A percentile compares a stretch with the other conserved stretches of the same genome.
Conservation (phyloP, 2,113 vertebrate species). For the Rattus rattus region DNA sequence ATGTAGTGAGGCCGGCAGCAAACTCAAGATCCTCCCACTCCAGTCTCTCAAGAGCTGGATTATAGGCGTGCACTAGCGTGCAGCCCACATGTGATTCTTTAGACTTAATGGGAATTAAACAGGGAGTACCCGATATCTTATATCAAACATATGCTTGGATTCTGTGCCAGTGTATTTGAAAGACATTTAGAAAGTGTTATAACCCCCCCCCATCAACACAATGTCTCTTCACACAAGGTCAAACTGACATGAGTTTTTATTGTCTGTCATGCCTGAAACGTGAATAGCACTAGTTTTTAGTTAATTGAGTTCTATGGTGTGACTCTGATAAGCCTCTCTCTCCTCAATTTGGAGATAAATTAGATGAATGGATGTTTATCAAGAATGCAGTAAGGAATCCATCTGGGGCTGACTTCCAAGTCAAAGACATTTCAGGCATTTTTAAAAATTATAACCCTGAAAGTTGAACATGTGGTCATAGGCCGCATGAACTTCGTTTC, state of each 20-base stretch:
- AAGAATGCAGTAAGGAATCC: slow-evolving; percentile 61
- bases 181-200: not conserved
- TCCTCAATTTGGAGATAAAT: slow-evolving; percentile 19
- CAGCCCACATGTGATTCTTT: not conserved
- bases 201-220: not conserved
- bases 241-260: not conserved
- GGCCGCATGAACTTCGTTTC: not conserved
- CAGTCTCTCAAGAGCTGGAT: not conserved
- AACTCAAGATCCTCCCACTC: not conserved
- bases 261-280: not conserved
- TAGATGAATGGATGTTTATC: slow-evolving; percentile 42
- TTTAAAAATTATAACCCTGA: not conserved
- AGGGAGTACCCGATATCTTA: not conserved
- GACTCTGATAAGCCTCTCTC: slow-evolving; percentile 41
- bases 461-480: not conserved
- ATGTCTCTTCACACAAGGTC: not conserved
- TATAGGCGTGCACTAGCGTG: not conserved
- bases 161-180: not conserved
- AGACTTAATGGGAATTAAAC: not conserved
- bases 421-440: slow-evolving; percentile 7
- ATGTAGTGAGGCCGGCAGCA: not conserved
- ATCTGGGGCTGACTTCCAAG: slow-evolving; percentile 32
- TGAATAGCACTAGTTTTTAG: slow-evolving; percentile 10
- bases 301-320: slow-evolving; percentile 8
- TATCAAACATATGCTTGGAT: not conserved